phyloP scores from a whole-genome alignment of 2,113 vertebrate species.

The Coturnix japonica region DNA sequence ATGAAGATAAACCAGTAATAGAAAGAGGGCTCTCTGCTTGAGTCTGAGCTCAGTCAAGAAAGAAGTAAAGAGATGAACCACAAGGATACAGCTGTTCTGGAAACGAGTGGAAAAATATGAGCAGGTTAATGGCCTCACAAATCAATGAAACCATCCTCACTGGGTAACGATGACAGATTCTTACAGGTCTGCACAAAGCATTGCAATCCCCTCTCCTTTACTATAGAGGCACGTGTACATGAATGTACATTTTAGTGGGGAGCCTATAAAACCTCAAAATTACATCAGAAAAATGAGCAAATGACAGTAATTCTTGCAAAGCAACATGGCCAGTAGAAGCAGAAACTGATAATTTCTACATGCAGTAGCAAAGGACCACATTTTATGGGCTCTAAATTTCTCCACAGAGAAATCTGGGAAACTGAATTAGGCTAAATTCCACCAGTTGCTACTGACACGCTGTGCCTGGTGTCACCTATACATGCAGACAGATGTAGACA shows the following conservation, averaged over 20 bases:
- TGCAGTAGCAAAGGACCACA: neutral
- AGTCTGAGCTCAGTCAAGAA: neutral
- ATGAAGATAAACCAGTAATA: neutral
- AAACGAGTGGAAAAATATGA: neutral
- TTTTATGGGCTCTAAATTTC: neutral
- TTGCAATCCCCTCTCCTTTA: neutral
- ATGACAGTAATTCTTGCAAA: neutral
- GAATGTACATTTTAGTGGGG: accelerated
- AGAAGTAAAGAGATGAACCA: neutral
- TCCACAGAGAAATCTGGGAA: neutral
- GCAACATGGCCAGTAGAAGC: neutral
- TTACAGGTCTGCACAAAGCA: neutral
- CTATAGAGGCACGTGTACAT: neutral
- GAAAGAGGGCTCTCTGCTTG: neutral
- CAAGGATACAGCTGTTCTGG: neutral
- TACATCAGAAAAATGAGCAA: neutral
- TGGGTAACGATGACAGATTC: neutral
- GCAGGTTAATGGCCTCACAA: neutral
- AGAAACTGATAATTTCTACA: neutral
- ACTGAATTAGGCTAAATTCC: neutral
- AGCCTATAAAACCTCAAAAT: neutral
- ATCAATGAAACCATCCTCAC: neutral
- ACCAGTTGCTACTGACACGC: neutral
- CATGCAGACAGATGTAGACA: neutral
- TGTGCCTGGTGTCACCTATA: neutral